A percentile compares a stretch with the other conserved stretches of the same genome.
Evolutionary conservation across 1,140 invertebrate genomes (phyloP).

Genomic region (Anastrepha obliqua): DNA sequence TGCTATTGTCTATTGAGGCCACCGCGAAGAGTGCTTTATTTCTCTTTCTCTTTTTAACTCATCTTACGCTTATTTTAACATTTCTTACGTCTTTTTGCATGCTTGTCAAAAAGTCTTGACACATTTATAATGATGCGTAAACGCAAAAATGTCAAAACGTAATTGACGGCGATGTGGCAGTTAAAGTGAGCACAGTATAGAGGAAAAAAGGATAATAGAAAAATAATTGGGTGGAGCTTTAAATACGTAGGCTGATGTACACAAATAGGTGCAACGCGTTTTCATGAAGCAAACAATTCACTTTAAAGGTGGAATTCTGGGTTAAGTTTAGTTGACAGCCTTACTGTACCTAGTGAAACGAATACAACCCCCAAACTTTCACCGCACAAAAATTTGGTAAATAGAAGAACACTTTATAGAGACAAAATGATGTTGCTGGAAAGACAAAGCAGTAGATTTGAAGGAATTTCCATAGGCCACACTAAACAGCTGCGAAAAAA

Average conservation of each 20-base stretch:
- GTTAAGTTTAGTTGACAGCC: no score
- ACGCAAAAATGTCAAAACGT: slow-evolving; percentile 42
- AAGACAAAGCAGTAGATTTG: no score
- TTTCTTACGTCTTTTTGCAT: background rate
- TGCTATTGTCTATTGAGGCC: slow-evolving; percentile 2
- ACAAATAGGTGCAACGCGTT: background rate
- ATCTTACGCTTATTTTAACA: background rate
- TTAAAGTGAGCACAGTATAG: slow-evolving; percentile 36
- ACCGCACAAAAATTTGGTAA: no score
- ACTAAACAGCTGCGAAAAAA: no score
- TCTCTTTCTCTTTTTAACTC: background rate
- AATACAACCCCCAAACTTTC: no score
- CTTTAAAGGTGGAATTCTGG: no score
- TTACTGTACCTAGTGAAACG: no score
- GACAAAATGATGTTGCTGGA: no score
- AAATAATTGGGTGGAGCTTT: background rate
- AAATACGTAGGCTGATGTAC: no score
- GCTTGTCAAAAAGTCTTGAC: slow-evolving; percentile 26
- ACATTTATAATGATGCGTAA: slow-evolving; percentile 49
- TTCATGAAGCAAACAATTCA: no score
- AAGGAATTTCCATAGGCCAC: no score
- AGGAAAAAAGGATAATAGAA: background rate
- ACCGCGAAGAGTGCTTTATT: background rate
- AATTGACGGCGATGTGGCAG: slow-evolving; percentile 32
- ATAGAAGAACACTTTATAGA: no score